Evolutionary conservation across 1,140 invertebrate species (phyloP), one percentile per base, ranked within the genome.

Genomic region (Heliothis virescens): DNA sequence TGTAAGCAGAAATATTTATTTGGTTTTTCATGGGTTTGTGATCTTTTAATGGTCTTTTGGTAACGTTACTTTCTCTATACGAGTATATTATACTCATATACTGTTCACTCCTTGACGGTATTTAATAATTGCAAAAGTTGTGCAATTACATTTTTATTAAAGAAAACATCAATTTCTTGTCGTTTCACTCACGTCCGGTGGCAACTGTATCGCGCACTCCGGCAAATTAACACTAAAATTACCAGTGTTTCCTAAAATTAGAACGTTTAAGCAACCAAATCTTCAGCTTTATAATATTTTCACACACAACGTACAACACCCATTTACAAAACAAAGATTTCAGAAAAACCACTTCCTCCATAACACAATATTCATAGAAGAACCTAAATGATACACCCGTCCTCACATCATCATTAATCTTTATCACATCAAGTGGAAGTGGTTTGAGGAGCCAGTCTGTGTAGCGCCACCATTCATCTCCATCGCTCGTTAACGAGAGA

Each of bases 391-490:
- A 65, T 9, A 48, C 3, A 67, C 63, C 47, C 16, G 63, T 67
- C 26, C 60, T 13, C 47, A 52, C 65, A 69, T 69, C 26, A 52
- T 69, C 65, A 69, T 69, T 53, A 52, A 69, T 69, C 65, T 69
- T 69, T 50, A 69, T 52, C 65, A 69, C 65, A 69, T 50, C 65
- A 59, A 59, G 10, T 50, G 26, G 47, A n/a, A n/a, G 62, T 48
- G 62, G 62, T 48, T 52, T 29, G 21, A 52, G 65, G 52, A 52
- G 53, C 47, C 65, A 15, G 65, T 50, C 18, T n/a, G 2, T 11
- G 65, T 26, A 69, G 65, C 48, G 48, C 48, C 65, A 53, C 65
- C 65, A 69, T 69, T 69, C 65, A 52, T 69, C 65, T 69, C 65
- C 18, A 69, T 26, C 41, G 21, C 65, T 69, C 65, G 47, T 69